phyloP scores from a whole-genome alignment of 1,140 invertebrate species.

The Acromyrmex heyeri region DNA sequence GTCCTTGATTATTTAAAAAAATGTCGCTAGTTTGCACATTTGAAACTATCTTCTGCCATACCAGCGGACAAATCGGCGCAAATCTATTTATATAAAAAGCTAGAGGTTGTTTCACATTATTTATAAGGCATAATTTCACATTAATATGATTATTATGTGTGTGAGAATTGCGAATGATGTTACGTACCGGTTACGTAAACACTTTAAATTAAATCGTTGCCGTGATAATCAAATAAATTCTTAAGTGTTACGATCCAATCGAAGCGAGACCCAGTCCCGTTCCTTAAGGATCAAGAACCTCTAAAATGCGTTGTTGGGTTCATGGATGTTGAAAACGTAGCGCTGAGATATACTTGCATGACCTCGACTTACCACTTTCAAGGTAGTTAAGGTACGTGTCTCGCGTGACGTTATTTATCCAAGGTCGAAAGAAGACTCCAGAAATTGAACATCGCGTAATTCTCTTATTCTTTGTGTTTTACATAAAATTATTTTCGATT shows the following conservation, averaged over 20 bases:
- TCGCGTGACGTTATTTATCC: constrained; percentile 83
- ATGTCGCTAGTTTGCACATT: background rate
- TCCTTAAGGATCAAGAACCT: constrained; percentile 54
- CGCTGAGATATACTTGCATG: constrained; percentile 50
- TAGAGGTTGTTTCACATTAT: background rate
- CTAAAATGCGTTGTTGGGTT: constrained; percentile 35
- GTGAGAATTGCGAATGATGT: background rate
- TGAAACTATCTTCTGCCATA: background rate
- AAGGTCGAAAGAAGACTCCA: constrained; percentile 85
- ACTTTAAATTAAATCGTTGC: background rate
- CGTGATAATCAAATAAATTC: constrained; percentile 20
- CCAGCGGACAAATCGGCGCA: too few species aligned
- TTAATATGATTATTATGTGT: background rate
- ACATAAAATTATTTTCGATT: background rate
- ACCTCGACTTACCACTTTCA: constrained; percentile 78
- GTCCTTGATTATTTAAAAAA: constrained; percentile 36
- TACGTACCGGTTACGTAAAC: too few species aligned
- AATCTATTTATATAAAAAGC: background rate
- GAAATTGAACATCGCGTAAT: constrained; percentile 48
- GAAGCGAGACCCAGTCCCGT: constrained; percentile 41
- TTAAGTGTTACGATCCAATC: background rate
- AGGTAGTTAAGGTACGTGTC: constrained; percentile 80
- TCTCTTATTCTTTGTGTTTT: constrained; percentile 21
- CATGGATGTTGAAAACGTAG: constrained; percentile 55
- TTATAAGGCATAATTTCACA: background rate